Evolutionary conservation across 1,140 invertebrate genomes (phyloP).

Genomic region (Oncopodura yosiiana): DNA sequence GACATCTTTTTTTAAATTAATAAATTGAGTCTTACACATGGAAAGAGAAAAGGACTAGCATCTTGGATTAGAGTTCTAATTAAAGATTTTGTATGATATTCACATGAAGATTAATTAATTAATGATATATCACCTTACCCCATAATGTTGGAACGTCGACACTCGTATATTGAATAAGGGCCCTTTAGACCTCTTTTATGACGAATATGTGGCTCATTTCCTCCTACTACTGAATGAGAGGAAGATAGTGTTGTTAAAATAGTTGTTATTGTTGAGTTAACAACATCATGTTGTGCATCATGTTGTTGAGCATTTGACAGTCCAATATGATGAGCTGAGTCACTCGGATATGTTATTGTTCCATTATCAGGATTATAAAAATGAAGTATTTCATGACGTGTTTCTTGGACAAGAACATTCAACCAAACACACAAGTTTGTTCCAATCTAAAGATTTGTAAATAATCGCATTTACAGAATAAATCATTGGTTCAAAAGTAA

Average conservation of each 20-base stretch:
- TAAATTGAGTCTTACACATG: no score
- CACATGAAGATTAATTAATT: no score
- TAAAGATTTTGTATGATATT: no score
- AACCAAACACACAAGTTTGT: conserved; percentile 73
- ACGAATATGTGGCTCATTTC: background rate
- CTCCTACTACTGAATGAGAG: background rate
- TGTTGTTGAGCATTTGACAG: background rate
- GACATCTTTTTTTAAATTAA: no score
- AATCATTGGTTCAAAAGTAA: no score
- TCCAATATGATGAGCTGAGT: background rate
- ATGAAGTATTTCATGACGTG: conserved; percentile 60
- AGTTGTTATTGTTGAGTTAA: no score
- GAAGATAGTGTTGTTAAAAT: background rate
- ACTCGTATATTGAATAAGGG: conserved; percentile 78
- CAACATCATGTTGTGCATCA: background rate
- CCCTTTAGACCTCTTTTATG: conserved; percentile 51
- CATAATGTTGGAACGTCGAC: conserved; percentile 50
- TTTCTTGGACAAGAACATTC: conserved; percentile 69
- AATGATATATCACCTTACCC: no score
- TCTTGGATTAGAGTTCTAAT: conserved; percentile 47
- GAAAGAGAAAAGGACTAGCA: conserved; percentile 51
- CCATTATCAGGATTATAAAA: conserved; percentile 34
- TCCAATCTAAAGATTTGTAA: no score
- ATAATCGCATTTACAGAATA: no score
- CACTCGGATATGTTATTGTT: conserved; percentile 11